Conservation (phyloP, 2,888 invertebrate species). For the Elmis aenea region DNA sequence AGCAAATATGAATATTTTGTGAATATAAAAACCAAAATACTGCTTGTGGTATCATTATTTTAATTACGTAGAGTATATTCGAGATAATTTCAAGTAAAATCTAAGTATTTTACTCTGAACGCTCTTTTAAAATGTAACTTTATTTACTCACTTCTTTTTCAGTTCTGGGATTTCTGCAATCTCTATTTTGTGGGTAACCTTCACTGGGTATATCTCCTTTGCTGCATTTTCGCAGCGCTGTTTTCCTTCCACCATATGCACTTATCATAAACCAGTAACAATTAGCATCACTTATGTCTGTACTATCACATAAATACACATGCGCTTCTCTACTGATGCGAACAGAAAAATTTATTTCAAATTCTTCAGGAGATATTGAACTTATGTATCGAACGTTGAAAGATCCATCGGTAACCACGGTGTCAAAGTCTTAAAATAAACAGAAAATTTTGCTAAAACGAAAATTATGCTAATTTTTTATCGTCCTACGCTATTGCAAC, state of each 20-base stretch:
- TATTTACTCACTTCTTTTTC: neutral
- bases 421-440: conserved; percentile 8
- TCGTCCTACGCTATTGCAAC: neutral
- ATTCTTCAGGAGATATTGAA: neutral
- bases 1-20: no score
- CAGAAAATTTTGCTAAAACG: no score
- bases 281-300: conserved; percentile 5
- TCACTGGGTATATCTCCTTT: conserved; percentile 14
- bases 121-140: conserved; percentile 1
- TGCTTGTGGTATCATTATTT: no score
- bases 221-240: conserved; percentile 32
- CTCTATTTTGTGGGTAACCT: neutral
- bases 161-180: neutral
- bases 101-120: no score
- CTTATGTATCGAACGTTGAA: neutral
- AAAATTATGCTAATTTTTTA: no score
- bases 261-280: conserved; percentile 39
- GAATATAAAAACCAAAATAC: no score
- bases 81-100: no score
- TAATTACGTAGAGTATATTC: no score
- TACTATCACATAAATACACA: conserved; percentile 32
- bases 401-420: neutral
- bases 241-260: conserved; percentile 26
- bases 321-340: conserved; percentile 28
- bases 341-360: conserved; percentile 22